These are phyloP conservation scores for Lasius fuliginosus DNA, from an alignment of 2,888 invertebrate species.

Conservation along the genomic window DNA sequence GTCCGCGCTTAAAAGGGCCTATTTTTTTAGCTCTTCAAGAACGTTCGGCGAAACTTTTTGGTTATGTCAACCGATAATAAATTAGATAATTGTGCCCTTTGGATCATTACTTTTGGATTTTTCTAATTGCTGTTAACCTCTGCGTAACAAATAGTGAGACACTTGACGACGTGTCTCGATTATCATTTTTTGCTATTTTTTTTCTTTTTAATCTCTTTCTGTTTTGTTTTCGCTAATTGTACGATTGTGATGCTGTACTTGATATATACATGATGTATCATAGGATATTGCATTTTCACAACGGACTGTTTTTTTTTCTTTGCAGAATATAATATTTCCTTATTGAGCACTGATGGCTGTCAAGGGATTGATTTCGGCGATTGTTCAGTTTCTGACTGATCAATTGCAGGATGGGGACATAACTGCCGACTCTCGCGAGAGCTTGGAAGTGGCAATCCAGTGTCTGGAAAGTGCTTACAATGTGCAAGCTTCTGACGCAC, in stretches of 20 bases:
- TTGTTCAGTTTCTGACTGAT: constrained; percentile 88
- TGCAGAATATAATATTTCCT: constrained; percentile 50
- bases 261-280: background rate
- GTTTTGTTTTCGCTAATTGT: background rate
- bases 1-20: background rate
- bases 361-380: constrained; percentile 87
- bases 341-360: constrained; percentile 78
- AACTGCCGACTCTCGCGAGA: constrained; percentile 89
- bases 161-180: background rate
- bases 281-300: background rate
- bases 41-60: constrained; percentile 58
- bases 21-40: background rate
- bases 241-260: background rate
- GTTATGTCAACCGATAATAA: constrained; percentile 74
- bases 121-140: background rate
- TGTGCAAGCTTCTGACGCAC: constrained; percentile 87
- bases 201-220: background rate
- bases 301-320: background rate
- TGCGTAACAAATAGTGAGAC: background rate
- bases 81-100: constrained; percentile 44
- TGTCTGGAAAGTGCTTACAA: constrained; percentile 97
- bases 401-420: constrained; percentile 87
- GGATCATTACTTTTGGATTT: background rate
- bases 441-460: constrained; percentile 97
- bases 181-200: background rate